Conservation (phyloP, 2,888 invertebrate genomes). For the Amphipoea lucens region DNA sequence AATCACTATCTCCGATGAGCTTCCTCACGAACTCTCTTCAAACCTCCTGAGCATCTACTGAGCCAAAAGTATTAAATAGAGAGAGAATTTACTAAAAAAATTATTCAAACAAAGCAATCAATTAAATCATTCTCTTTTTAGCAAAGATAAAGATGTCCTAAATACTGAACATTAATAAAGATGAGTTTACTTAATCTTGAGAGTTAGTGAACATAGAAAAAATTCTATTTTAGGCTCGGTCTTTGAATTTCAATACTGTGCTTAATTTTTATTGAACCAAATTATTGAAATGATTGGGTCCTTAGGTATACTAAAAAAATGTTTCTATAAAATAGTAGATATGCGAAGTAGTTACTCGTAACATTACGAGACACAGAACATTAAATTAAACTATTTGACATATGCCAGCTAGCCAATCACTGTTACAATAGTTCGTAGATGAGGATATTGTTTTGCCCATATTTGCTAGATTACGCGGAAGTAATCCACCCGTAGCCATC, state of each 20-base stretch:
- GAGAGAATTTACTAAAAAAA: neutral
- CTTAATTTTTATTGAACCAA: neutral
- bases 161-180: slow-evolving; percentile 8
- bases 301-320: neutral
- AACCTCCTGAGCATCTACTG: neutral
- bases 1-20: neutral
- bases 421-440: neutral
- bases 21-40: neutral
- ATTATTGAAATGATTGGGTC: slow-evolving; percentile 9
- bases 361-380: neutral
- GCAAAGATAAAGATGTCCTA: slow-evolving; percentile 14
- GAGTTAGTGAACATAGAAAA: slow-evolving; percentile 12
- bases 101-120: neutral
- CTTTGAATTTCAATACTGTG: neutral
- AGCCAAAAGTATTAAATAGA: neutral
- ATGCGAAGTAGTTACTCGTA: neutral
- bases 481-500: slow-evolving; percentile 27
- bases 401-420: neutral
- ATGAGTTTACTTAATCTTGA: neutral
- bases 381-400: neutral
- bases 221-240: slow-evolving; percentile 9
- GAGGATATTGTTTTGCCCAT: slow-evolving; percentile 18
- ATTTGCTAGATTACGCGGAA: slow-evolving; percentile 32
- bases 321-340: neutral
- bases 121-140: slow-evolving; percentile 14